A percentile compares a stretch with the other conserved stretches of the same genome.
These are phyloP conservation scores for Carpatolechia fugitivella DNA, from an alignment of 2,888 invertebrate species.

Conservation along the genomic window DNA sequence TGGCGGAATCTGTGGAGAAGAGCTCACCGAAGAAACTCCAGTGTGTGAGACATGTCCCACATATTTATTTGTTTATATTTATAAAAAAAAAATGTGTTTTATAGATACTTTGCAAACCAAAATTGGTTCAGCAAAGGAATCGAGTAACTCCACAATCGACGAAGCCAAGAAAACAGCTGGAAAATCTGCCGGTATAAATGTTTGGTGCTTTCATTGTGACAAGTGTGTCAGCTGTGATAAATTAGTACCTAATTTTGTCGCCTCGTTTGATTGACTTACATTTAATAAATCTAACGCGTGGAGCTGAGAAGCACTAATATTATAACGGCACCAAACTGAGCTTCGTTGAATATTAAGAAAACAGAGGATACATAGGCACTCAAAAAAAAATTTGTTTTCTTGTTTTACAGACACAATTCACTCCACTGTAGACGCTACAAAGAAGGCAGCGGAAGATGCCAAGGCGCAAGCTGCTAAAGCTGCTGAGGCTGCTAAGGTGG, in stretches of 20 bases:
- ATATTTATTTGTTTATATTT: too few species aligned
- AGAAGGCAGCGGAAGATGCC: conserved; percentile 66
- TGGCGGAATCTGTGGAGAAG: too few species aligned
- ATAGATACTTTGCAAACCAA: conserved; percentile 39
- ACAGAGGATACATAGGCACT: neutral
- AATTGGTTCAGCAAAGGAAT: conserved; percentile 30
- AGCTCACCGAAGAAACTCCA: too few species aligned
- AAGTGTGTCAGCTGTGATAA: neutral
- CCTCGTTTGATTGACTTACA: neutral
- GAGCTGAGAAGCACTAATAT: neutral
- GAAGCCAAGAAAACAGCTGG: conserved; percentile 31
- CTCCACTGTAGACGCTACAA: conserved; percentile 63
- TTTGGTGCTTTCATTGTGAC: neutral
- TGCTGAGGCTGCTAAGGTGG: conserved; percentile 66
- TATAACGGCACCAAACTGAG: neutral
- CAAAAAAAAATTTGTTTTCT: neutral
- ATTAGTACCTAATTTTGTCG: neutral
- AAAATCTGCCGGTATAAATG: conserved; percentile 39
- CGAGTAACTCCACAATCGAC: conserved; percentile 27
- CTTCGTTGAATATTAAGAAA: neutral
- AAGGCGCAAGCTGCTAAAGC: conserved; percentile 53
- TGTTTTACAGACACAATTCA: conserved; percentile 58
- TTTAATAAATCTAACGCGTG: neutral
- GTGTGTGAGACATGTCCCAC: too few species aligned
- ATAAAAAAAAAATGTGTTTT: conserved; percentile 24